phyloP scores from a whole-genome alignment of 1,140 invertebrate genomes.

The Rhopalosiphum padi region DNA sequence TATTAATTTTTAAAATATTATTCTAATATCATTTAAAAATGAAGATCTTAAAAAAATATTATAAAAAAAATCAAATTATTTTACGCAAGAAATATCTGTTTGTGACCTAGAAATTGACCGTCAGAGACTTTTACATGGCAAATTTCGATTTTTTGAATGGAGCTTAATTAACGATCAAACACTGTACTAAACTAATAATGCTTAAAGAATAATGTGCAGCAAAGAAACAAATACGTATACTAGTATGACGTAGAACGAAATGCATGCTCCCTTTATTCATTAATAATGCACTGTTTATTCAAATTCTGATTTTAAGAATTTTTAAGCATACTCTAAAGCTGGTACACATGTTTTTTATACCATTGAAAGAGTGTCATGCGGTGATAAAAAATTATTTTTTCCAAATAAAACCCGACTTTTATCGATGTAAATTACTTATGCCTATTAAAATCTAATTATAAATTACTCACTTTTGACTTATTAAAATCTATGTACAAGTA shows the following conservation, averaged over 20 bases:
- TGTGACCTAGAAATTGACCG: neutral
- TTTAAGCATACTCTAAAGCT: neutral
- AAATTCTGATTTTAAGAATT: neutral
- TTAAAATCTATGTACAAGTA: too few relatives aligned
- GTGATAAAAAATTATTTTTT: too few relatives aligned
- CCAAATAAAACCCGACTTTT: too few relatives aligned
- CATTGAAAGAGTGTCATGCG: neutral
- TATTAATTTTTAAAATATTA: neutral
- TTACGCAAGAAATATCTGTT: neutral
- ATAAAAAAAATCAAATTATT: neutral
- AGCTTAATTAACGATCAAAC: neutral
- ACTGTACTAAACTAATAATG: too few relatives aligned
- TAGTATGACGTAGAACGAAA: neutral
- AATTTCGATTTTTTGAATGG: neutral
- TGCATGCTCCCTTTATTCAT: neutral
- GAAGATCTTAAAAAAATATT: too few relatives aligned
- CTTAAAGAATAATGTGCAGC: neutral
- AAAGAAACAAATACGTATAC: neutral
- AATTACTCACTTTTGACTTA: too few relatives aligned
- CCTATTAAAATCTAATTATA: too few relatives aligned
- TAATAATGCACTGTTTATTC: neutral
- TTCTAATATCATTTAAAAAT: neutral
- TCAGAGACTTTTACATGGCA: neutral
- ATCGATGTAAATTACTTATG: too few relatives aligned
- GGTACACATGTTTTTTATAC: neutral